Percentiles rank a stretch among this genome's conserved stretches.
These are phyloP conservation scores for Dynastes maya DNA, from an alignment of 2,888 invertebrate species.

Conservation along the genomic window DNA sequence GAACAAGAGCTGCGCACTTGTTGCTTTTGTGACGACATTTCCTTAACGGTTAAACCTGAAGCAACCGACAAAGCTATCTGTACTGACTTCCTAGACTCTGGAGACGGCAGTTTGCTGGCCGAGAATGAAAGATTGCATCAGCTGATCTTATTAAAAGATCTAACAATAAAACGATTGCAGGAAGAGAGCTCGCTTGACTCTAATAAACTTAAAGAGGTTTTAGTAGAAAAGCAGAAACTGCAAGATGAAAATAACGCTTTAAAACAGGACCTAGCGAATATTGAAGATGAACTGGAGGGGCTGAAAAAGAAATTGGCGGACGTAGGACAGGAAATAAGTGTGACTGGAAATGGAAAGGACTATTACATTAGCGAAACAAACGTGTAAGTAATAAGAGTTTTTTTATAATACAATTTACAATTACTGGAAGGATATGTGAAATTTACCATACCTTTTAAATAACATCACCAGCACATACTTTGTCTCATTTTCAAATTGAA, in stretches of 20 bases:
- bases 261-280: conserved; percentile 1
- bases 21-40: neutral
- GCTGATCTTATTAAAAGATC: neutral
- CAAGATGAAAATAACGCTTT: conserved; percentile 19
- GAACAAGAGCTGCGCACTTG: neutral
- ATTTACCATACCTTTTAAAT: too few species aligned
- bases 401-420: too few species aligned
- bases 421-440: too few species aligned
- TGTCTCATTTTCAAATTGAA: too few species aligned
- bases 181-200: neutral
- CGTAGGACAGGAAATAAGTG: neutral
- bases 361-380: conserved; percentile 5
- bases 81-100: neutral
- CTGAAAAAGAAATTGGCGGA: conserved; percentile 34
- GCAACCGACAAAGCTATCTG: neutral
- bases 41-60: neutral
- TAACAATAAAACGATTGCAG: conserved; percentile 19
- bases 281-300: conserved; percentile 10
- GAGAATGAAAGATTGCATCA: conserved; percentile 35
- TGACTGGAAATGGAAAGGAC: neutral
- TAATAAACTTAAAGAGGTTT: conserved; percentile 10
- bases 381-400: too few species aligned
- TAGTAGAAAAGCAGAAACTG: conserved; percentile 21
- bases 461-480: too few species aligned
- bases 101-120: neutral